A percentile compares a stretch with the other conserved stretches of the same genome.
Evolutionary conservation across 1,140 invertebrate species (phyloP).

Genomic region (Drosophila bocqueti): DNA sequence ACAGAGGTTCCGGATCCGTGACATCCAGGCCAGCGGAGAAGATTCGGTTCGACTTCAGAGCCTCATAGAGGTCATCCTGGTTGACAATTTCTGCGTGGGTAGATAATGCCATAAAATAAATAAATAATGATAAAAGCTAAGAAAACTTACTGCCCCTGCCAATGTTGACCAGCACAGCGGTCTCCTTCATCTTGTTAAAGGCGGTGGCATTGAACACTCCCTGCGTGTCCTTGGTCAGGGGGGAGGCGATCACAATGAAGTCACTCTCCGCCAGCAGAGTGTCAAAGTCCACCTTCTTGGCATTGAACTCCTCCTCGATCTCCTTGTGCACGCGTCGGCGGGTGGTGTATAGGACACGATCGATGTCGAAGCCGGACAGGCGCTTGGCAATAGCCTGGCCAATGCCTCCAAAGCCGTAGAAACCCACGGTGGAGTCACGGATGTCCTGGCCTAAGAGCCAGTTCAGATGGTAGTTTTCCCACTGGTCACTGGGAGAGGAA

Average conservation of each 20-base stretch:
- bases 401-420: constrained; percentile 94
- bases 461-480: constrained; percentile 93
- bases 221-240: constrained; percentile 90
- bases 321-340: constrained; percentile 87
- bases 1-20: constrained; percentile 95
- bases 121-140: too few species aligned
- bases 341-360: constrained; percentile 90
- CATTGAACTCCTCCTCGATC: constrained; percentile 89
- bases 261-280: constrained; percentile 90
- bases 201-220: constrained; percentile 91
- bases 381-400: constrained; percentile 90
- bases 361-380: constrained; percentile 90
- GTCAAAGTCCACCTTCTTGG: constrained; percentile 90
- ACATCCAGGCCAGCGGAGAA: constrained; percentile 97
- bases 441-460: constrained; percentile 95
- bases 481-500: constrained; percentile 88
- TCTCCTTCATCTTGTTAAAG: constrained; percentile 94
- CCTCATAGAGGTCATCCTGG: constrained; percentile 92
- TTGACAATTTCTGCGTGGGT: constrained; percentile 90
- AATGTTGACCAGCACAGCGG: constrained; percentile 93
- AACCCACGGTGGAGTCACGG: constrained; percentile 92
- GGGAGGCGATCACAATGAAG: constrained; percentile 91
- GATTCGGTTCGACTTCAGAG: constrained; percentile 91
- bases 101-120: constrained; percentile 56
- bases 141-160: constrained; percentile 89